Base-by-base conservation (phyloP, 1,140 invertebrate species). In the Mya arenaria region DNA sequence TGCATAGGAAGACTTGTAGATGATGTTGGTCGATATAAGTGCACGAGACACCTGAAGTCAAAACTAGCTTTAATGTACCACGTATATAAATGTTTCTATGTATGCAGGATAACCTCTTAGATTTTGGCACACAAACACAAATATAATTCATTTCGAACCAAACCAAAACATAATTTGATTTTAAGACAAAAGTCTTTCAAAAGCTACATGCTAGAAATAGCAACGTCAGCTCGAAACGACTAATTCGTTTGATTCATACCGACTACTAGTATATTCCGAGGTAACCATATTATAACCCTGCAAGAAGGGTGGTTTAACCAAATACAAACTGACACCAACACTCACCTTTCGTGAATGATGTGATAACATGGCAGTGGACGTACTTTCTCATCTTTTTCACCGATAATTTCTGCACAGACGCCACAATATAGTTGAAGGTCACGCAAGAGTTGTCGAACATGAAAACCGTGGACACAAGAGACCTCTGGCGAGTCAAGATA, bases 391-490 rank as follows among this genome's bases (percentile, higher is more conserved):
- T 85, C 84, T 37, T 68, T 72, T 37, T 86, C 81, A 10, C 88
- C 88, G 28, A 89, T 82, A n/a, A 86, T 55, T 30, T 89, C 84
- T 44, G 80, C 82, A 73, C 88, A 89, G 0, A 89, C 84, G 0
- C 87, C 87, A 60, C 88, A 89, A 25, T 84, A 84, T 6, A 89
- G 72, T n/a, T 89, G 87, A 82, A 88, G 85, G 71, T 89, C 88
- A 41, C 81, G 62, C 25, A 87, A 48, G 4, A 89, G 72, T 48
- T 89, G 85, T 32, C 63, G 81, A 30, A 86, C 69, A 17, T 85
- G 81, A 58, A 80, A 79, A 19, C 63, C 81, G 58, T 88, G 87
- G 41, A 84, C 65, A 13, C 84, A 71, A 37, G 78, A 63, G 2
- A 79, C 48, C 4, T 81, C 63, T 13, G 73, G 78, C 19, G 85